Evolutionary conservation across 1,140 invertebrate species (phyloP), one percentile per base, ranked within the genome.

Genomic region (Neomicropteryx cornuta): DNA sequence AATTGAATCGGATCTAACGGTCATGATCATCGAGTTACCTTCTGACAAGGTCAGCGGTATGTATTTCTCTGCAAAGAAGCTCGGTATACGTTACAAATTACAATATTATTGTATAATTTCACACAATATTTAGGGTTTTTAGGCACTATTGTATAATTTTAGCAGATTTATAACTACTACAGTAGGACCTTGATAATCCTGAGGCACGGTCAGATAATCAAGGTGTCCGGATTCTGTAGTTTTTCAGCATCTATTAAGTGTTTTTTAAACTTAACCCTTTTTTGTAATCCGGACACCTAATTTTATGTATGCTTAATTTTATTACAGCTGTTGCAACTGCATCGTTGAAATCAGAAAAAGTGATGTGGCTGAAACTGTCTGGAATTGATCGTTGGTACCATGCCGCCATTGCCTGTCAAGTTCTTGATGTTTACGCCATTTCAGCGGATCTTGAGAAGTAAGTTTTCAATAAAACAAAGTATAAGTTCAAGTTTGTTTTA

Each of bases 361-460:
- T 35, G 32, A 49, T 44, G 19, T 49, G 54, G 6, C 36, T 67
- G 18, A 36, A 46, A 5, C 39, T 68, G 6, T 6, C 24, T 2
- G 53, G 53, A 1, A 47, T 57, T n/a, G 47, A 52, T 27, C 70
- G 68, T 34, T 73, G 70, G 66, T 75, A 65, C 43, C 72, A 75
- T 20, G 66, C 69, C 6, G 72, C 66, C 3, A 44, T 80, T 1
- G 72, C 67, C 0, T 80, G 77, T 52, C 76, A 79, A 50, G 56
- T 77, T 22, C 53, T 80, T 2, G 60, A 75, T 18, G 71, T 75
- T 0, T 52, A 65, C 35, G 76, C 68, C 1, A 71, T 79, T 23
- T 68, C 74, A 0, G 52, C 70, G 1, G 73, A 77, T 45, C 53
- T 80, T 8, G 73, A 77, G 53, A 77, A 70, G 75, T 76, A 57